Evolutionary conservation across 2,113 vertebrate species (phyloP), one percentile per base, ranked within the genome.

Genomic region (Pelecanoides urinatrix): DNA sequence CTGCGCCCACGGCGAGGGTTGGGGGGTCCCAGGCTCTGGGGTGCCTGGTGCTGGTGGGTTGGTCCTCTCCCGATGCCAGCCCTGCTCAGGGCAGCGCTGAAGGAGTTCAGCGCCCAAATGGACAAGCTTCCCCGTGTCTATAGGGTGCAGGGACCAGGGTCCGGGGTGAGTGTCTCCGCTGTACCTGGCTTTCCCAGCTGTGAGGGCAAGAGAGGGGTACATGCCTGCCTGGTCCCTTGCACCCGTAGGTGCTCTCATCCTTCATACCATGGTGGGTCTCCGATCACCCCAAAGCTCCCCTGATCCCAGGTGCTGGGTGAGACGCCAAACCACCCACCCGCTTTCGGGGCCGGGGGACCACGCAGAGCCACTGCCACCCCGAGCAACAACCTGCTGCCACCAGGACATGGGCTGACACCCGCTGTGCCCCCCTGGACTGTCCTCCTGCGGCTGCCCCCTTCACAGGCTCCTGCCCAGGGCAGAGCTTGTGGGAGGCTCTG

Each of bases 11-110:
- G 5, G 62, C 1, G 7, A 6, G 30, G 16, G 10, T 2, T 4
- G 47, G 63, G n/a, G 26, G n/a, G 7, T 44, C 72, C 49, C 53
- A 17, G 63, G 23, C 67, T 13, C 40, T 14, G 47, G 63, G 4
- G 30, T 25, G 27, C 47, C 42, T 4, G 0, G 12, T 7, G 12
- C 67, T 0, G 0, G 6, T 2, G 0, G 9, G 9, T 29, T 22
- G 27, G 14, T n/a, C 23, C 29, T n/a, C 71, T 45, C 38, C 63
- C 0, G 1, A 6, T 49, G 40, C 47, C 76, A 62, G 71, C 58
- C 58, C 78, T 11, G 58, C 91, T 77, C 34, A 34, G 30, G 13
- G 50, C 19, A 16, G 13, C 50, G 29, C 70, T 32, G 8, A 70
- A 52, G 15, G 36, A 29, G 63, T 19, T 66, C 58, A 55, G 47